Conservation (phyloP, 2,797 vertebrate species). For the Pangasius larnaudii region DNA sequence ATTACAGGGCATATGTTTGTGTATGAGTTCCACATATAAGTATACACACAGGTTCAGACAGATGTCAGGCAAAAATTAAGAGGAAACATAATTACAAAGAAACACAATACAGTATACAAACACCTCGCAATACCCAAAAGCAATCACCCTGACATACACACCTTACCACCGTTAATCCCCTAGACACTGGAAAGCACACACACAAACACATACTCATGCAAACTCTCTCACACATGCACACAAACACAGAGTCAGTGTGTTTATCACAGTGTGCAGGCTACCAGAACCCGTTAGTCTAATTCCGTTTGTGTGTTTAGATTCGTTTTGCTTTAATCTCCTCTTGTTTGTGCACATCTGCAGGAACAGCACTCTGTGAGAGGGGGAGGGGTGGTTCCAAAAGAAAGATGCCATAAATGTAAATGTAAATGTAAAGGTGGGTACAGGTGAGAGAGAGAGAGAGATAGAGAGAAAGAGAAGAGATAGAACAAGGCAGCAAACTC, state of each 20-base stretch:
- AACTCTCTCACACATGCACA: constrained; percentile 53
- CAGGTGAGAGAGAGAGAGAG: constrained; percentile 43
- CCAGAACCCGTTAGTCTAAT: constrained; percentile 84
- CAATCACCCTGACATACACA: constrained; percentile 79
- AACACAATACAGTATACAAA: constrained; percentile 77
- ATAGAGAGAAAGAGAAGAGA: neutral
- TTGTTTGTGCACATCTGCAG: constrained; percentile 82
- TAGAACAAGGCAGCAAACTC: neutral
- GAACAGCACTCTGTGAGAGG: constrained; percentile 68
- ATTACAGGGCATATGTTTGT: constrained; percentile 37
- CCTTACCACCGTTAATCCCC: constrained; percentile 80
- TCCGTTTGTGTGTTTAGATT: constrained; percentile 85
- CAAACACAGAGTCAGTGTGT: constrained; percentile 76
- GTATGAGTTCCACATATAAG: constrained; percentile 24
- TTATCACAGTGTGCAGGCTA: constrained; percentile 82
- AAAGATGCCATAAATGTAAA: constrained; percentile 16
- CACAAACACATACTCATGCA: constrained; percentile 60
- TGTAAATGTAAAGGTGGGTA: constrained; percentile 30
- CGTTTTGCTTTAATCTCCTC: constrained; percentile 82
- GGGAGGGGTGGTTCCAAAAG: constrained; percentile 44
- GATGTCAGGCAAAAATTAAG: constrained; percentile 70
- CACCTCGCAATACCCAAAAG: constrained; percentile 80
- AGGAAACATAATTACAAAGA: constrained; percentile 82
- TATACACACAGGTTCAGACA: constrained; percentile 63
- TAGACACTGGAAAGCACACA: constrained; percentile 58